Base-by-base conservation (phyloP, 2,888 invertebrate genomes). In the Rhagophthalmus giganteus region DNA sequence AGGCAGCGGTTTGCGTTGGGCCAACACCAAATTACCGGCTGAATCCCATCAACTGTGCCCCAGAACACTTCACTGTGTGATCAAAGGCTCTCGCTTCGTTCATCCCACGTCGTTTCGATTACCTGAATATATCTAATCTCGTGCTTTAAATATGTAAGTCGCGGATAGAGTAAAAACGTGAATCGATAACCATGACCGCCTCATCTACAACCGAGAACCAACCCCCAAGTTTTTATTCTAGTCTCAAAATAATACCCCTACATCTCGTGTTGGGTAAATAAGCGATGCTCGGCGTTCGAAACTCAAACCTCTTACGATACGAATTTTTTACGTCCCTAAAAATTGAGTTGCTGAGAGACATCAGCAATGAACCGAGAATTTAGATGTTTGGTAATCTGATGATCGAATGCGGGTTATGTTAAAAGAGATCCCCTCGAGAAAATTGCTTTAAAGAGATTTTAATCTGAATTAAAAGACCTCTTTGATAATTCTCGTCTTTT, bases 21-120 rank as follows among this genome's bases (percentile, higher is more conserved):
- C 67, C 67, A 64, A 68, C 68, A 65, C 67, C 64, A 66, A 70
- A 71, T 72, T 72, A 71, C 69, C 67, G 66, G 68, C 67, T 61
- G 66, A 66, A 71, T 71, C 66, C 68, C 68, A 68, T 71, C 70
- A 69, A 65, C 68, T 69, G 66, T 66, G 65, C 65, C 47, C 31
- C 62, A 65, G 66, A 67, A 70, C 68, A 70, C 70, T 66, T 67
- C 64, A 59, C 58, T 38, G 33, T 55, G 61, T 70, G 70, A 71
- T 71, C 71, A 71, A 71, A 71, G 70, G 66, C 62, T 54, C 54
- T 60, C 58, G 57, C 59, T 59, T 59, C 61, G 59, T 54, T 59
- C 54, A 55, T 58, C 49, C 40, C 35, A 37, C 56, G 63, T 58
- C 62, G 68, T 70, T 70, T 69, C 69, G 70, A 70, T 71, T 70